Conservation (phyloP, 2,888 invertebrate genomes). For the Aethes cnicana region DNA sequence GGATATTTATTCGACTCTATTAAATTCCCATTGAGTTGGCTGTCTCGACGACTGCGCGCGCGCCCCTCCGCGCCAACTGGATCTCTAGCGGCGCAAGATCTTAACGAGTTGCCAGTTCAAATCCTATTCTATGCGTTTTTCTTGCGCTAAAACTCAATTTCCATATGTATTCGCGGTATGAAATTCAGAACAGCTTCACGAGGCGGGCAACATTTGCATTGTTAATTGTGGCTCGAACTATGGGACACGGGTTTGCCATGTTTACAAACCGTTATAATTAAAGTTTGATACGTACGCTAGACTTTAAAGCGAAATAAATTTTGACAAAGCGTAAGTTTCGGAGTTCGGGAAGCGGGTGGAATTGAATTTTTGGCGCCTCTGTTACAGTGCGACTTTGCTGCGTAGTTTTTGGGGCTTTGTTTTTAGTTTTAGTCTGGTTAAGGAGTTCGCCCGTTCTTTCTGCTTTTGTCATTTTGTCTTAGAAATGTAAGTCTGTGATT, state of each 20-base stretch:
- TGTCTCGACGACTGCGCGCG: conserved; percentile 1
- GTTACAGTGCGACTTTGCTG: no score
- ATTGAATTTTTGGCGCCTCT: conserved; percentile 11
- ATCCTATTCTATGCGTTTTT: conserved; percentile 59
- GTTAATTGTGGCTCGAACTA: conserved; percentile 69
- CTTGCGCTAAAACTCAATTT: conserved; percentile 63
- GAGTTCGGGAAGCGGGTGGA: conserved; percentile 12
- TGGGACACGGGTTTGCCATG: conserved; percentile 23
- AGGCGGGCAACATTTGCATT: conserved; percentile 70
- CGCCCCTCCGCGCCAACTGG: conserved; percentile 14
- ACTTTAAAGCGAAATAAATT: conserved; percentile 28
- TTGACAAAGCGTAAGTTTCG: conserved; percentile 25
- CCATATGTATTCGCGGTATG: conserved; percentile 73
- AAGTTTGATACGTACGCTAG: conserved; percentile 26
- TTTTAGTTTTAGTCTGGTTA: no score
- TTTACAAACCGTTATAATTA: conserved; percentile 28
- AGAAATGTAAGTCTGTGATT: no score
- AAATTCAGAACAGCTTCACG: conserved; percentile 72
- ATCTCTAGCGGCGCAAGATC: conserved; percentile 38
- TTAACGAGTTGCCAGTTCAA: conserved; percentile 49
- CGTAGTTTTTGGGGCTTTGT: no score
- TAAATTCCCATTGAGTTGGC: not conserved
- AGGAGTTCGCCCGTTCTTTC: no score
- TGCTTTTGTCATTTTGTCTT: no score
- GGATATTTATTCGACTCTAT: no score